These are phyloP conservation scores for Stenodera caucasica DNA, from an alignment of 2,888 invertebrate genomes.

Conservation along the genomic window DNA sequence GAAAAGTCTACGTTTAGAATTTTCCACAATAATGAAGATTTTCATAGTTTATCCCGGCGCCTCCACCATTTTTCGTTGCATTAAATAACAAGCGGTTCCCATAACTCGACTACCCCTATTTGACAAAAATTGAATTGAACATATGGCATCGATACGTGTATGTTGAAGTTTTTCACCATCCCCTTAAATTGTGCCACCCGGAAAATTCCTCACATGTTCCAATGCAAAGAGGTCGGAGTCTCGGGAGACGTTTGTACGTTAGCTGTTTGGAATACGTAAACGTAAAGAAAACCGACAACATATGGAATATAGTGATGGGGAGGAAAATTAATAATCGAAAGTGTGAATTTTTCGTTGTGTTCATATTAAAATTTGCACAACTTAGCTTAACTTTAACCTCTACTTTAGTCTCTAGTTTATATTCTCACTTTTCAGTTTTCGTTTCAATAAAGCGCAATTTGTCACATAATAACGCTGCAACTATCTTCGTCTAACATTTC, in stretches of 20 bases:
- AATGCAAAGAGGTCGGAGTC: not conserved
- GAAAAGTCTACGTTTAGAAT: too few relatives aligned
- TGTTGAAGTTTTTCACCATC: not conserved
- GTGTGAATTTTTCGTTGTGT: not conserved
- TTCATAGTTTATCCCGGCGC: too few relatives aligned
- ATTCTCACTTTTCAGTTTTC: too few relatives aligned
- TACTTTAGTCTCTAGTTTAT: too few relatives aligned
- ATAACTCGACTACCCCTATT: too few relatives aligned
- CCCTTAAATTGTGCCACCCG: not conserved
- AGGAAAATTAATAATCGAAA: too few relatives aligned
- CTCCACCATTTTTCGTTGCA: not conserved
- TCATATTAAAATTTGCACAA: too few relatives aligned
- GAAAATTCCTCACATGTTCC: not conserved
- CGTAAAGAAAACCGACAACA: not conserved
- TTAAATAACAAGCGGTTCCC: too few relatives aligned
- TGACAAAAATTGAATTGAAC: not conserved
- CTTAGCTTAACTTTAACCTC: too few relatives aligned
- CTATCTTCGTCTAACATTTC: constrained; percentile 11
- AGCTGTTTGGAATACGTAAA: not conserved
- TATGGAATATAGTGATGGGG: too few relatives aligned
- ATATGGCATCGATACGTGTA: not conserved
- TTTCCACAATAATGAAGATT: too few relatives aligned
- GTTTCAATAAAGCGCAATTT: constrained; percentile 55
- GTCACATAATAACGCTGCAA: constrained; percentile 51
- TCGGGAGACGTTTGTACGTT: not conserved